Evolutionary conservation across 2,797 vertebrate species (phyloP).

Genomic region (Microhierax caerulescens): DNA sequence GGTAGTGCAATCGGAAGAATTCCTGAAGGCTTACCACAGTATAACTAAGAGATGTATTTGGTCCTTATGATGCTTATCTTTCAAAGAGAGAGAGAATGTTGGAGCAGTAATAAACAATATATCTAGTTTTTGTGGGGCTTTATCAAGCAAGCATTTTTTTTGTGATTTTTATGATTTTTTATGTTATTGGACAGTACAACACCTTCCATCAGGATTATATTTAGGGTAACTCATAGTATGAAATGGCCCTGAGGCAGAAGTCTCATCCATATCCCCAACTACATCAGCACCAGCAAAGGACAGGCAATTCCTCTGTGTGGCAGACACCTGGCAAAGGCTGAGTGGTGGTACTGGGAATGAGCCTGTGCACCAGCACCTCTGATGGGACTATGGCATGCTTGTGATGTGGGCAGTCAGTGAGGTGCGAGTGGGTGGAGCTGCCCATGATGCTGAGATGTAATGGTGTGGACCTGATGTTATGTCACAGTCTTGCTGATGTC

Average conservation of each 20-base stretch:
- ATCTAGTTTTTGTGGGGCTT: background rate
- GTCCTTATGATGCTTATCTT: background rate
- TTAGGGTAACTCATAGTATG: background rate
- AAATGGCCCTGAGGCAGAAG: background rate
- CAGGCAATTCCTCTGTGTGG: background rate
- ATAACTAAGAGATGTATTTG: background rate
- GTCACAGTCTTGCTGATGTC: background rate
- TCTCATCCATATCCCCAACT: background rate
- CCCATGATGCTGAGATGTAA: background rate
- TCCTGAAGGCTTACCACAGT: background rate
- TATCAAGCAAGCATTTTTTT: background rate
- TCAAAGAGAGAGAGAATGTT: background rate
- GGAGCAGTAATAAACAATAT: background rate
- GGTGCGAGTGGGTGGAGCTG: background rate
- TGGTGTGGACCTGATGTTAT: too few species aligned
- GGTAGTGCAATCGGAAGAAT: background rate
- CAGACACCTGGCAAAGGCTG: background rate
- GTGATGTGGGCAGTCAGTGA: background rate
- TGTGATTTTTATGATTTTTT: background rate
- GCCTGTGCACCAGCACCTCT: background rate
- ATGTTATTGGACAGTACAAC: background rate
- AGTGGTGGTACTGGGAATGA: background rate
- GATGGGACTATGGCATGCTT: accelerated
- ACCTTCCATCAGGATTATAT: background rate
- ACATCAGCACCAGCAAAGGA: background rate